Evolutionary conservation across 2,888 invertebrate genomes (phyloP).

Genomic region (Lutraria lutraria): DNA sequence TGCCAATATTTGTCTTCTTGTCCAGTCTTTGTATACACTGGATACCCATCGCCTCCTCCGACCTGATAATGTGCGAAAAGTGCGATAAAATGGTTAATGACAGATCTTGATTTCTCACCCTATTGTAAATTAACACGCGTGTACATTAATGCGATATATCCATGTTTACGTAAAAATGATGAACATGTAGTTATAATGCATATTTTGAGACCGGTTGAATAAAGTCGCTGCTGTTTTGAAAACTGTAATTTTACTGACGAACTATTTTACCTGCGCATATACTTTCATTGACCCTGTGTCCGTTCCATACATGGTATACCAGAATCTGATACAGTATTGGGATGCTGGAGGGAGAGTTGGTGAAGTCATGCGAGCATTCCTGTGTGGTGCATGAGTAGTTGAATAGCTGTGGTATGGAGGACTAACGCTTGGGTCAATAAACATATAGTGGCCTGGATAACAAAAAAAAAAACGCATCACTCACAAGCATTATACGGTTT

Average conservation of each 20-base stretch:
- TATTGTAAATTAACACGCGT: no score
- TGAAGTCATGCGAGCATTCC: slow-evolving; percentile 65
- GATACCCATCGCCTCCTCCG: slow-evolving; percentile 75
- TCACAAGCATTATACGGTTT: no score
- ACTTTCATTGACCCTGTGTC: slow-evolving; percentile 69
- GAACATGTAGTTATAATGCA: no score
- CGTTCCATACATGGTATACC: slow-evolving; percentile 76
- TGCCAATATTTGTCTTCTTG: slow-evolving; percentile 71
- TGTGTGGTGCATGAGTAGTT: background rate
- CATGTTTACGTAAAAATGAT: no score
- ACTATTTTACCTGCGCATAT: slow-evolving; percentile 71
- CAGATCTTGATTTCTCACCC: no score
- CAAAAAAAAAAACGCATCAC: background rate
- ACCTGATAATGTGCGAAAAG: slow-evolving; percentile 52
- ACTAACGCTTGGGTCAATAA: slow-evolving; percentile 55
- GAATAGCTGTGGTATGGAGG: slow-evolving; percentile 45
- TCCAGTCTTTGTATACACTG: slow-evolving; percentile 69
- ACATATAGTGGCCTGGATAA: slow-evolving; percentile 70
- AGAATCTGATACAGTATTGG: slow-evolving; percentile 75
- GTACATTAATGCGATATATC: no score
- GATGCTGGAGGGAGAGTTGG: slow-evolving; percentile 65
- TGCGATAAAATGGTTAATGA: no score
- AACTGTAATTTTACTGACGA: background rate
- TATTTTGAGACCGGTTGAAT: background rate
- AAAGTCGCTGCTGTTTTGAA: background rate